Base-by-base conservation (phyloP, 1,140 invertebrate species). In the Drosophila lacteicornis region DNA sequence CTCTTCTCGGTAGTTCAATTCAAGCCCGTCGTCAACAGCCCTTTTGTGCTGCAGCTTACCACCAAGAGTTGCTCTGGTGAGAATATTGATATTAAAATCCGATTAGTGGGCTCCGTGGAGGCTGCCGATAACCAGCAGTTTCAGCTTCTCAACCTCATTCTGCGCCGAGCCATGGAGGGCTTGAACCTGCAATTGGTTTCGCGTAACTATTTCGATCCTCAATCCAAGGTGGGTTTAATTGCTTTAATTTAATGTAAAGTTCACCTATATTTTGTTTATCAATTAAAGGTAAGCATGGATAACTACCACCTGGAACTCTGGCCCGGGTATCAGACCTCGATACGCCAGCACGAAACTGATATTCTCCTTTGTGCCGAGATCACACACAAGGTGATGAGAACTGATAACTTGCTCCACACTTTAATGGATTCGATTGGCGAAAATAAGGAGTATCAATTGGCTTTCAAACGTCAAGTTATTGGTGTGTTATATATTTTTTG, bases 281-380 rank as follows among this genome's bases (percentile, higher is more conserved):
- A 50, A 5, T 19, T 61, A 13, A 57, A 93, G 88, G 80, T 93
- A 15, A 57, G 80, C 46, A 61, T 94, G 4, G 42, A 79, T 5
- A 68, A 47, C 15, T 74, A 36, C 19, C 70, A 42, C 43, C 74
- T 94, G n/a, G 93, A 94, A 77, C 91, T 97, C 25, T 97, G 96
- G 96, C 96, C 96, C 1, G 97, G 97, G 1, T 96, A 96, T 92
- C 91, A 96, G 27, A 97, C 97, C 0, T 95, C 96, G 0, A 97
- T 98, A 45, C 94, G 96, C 42, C 96, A 97, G 76, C 95, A 97
- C 85, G 97, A 98, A 91, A 87, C 92, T 2, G 91, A 94, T n/a
- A 94, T 98, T 7, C 87, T 98, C 5, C 94, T 98, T 93, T 95
- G 95, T 58, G 93, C 94, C 2, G 97, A 97, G 91, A 95, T 97